phyloP scores from a whole-genome alignment of 2,113 vertebrate genomes.

The Gymnorhina tibicen region DNA sequence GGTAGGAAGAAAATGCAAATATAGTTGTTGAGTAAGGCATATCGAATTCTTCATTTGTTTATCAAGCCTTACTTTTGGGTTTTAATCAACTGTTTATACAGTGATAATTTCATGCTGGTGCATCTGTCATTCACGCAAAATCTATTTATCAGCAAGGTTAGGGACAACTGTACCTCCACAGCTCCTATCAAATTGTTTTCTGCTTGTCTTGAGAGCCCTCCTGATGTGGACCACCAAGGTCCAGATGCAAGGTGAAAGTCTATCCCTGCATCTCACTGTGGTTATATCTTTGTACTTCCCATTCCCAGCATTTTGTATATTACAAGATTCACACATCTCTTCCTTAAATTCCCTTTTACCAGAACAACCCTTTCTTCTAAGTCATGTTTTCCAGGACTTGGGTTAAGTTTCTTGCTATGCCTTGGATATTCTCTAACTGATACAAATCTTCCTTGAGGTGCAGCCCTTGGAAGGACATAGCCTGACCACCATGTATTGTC shows the following conservation, averaged over 20 bases:
- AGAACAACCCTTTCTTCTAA: not conserved
- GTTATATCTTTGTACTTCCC: not conserved
- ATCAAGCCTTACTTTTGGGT: not conserved
- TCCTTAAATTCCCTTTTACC: not conserved
- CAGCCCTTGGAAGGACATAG: not conserved
- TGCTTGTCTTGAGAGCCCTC: not conserved
- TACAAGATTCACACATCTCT: not conserved
- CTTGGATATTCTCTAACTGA: not conserved
- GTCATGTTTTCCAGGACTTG: not conserved
- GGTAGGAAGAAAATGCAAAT: not conserved
- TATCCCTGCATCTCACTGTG: not conserved
- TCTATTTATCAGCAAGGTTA: not conserved
- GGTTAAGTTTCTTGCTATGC: not conserved
- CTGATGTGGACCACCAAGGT: not conserved
- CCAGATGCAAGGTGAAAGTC: not conserved
- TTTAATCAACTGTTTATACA: not conserved
- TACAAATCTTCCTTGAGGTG: not conserved
- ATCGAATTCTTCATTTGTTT: not conserved
- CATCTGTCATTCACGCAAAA: not conserved
- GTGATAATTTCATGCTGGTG: not conserved
- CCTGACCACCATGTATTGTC: not conserved
- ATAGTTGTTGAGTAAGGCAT: not conserved
- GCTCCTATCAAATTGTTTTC: not conserved
- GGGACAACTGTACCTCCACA: not conserved
- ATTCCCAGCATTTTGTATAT: not conserved